A percentile compares a stretch with the other conserved stretches of the same genome.
Evolutionary conservation across 2,113 vertebrate genomes (phyloP).

Genomic region (Empidonax alnorum): DNA sequence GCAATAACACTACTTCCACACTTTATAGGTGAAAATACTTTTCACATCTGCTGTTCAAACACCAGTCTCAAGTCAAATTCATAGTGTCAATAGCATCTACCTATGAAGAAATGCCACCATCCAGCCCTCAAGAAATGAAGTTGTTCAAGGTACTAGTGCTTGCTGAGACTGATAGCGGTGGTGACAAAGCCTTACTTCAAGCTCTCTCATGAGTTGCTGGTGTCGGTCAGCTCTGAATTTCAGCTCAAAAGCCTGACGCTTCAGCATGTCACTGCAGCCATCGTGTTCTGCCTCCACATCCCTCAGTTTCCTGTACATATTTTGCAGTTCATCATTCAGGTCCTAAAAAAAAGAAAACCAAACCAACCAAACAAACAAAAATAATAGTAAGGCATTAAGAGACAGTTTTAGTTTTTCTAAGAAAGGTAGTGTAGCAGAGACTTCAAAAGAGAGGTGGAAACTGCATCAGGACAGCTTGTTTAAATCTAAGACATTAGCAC

Average conservation of each 20-base stretch:
- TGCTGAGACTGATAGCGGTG: not conserved
- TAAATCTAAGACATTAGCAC: not conserved
- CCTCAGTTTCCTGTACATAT: conserved; percentile 61
- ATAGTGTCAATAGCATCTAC: not conserved
- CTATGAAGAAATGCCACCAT: not conserved
- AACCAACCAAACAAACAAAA: not conserved
- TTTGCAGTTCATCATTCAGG: conserved; percentile 74
- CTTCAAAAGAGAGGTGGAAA: not conserved
- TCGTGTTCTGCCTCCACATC: conserved; percentile 64
- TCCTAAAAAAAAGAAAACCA: conserved; percentile 56
- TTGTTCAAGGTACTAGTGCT: not conserved
- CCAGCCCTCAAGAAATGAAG: not conserved
- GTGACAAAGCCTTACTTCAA: conserved; percentile 72
- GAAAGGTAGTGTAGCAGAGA: not conserved
- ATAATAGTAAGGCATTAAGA: not conserved
- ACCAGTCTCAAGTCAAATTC: not conserved
- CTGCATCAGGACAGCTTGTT: not conserved
- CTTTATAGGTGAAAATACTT: not conserved
- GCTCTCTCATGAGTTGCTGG: conserved; percentile 67
- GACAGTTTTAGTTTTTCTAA: not conserved
- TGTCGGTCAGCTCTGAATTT: conserved; percentile 67
- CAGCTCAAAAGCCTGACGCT: conserved; percentile 66
- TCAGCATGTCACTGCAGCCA: conserved; percentile 60
- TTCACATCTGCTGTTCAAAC: not conserved
- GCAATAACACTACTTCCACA: not conserved